phyloP scores from a whole-genome alignment of 2,888 invertebrate genomes.

The Caenorhabditis auriculariae region DNA sequence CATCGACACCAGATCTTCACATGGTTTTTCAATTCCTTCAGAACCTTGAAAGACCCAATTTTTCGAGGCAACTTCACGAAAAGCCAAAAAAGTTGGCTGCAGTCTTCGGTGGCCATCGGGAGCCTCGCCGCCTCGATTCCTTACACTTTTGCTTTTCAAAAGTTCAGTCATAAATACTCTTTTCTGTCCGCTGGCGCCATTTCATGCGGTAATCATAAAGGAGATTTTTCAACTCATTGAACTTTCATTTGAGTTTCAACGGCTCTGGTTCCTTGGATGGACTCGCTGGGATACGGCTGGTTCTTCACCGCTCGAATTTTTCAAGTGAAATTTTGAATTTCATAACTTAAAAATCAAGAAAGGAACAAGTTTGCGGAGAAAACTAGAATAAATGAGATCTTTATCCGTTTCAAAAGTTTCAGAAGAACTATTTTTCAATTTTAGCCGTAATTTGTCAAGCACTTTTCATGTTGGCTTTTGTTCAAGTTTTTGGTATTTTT shows the following conservation, averaged over 20 bases:
- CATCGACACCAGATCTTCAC: slow-evolving; percentile 25
- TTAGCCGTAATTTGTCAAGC: too few species aligned
- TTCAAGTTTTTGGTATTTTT: too few species aligned
- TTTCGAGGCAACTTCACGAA: slow-evolving; percentile 18
- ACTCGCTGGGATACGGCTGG: slow-evolving; percentile 25
- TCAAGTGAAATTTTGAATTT: too few species aligned
- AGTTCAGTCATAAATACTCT: slow-evolving; percentile 23
- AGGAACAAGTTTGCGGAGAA: too few species aligned
- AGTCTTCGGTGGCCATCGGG: slow-evolving; percentile 28
- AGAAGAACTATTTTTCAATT: too few species aligned
- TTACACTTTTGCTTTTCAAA: slow-evolving; percentile 23
- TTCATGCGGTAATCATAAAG: slow-evolving; percentile 16
- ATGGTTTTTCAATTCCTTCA: slow-evolving; percentile 10
- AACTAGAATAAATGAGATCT: too few species aligned
- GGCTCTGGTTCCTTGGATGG: slow-evolving; percentile 22
- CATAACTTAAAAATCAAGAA: too few species aligned
- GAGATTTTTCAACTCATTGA: not conserved
- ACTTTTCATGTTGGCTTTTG: too few species aligned
- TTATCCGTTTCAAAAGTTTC: too few species aligned
- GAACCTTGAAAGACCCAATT: not conserved
- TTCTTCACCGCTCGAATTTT: slow-evolving; percentile 26
- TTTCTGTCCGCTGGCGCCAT: slow-evolving; percentile 22
- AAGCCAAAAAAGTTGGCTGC: slow-evolving; percentile 15
- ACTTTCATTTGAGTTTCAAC: slow-evolving; percentile 22
- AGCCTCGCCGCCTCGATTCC: slow-evolving; percentile 31